Evolutionary conservation across 2,888 invertebrate genomes (phyloP).

Genomic region (Salpingus planirostris): DNA sequence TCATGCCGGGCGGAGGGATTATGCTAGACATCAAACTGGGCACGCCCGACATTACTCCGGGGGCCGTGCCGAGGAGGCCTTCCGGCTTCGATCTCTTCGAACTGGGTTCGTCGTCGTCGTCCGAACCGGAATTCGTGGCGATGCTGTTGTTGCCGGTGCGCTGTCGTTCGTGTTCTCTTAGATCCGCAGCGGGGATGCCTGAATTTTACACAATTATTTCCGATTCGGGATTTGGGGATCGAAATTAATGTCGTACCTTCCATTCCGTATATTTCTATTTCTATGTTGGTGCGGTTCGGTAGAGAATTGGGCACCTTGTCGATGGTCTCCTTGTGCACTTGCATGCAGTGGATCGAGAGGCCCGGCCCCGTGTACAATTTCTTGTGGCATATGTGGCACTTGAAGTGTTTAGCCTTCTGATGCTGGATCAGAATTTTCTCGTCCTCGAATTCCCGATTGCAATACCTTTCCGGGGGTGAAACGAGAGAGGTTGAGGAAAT

Average conservation of each 20-base stretch:
- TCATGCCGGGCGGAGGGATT: conserved; percentile 53
- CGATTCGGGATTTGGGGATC: too few relatives aligned
- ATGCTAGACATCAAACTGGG: conserved; percentile 58
- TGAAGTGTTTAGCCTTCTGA: conserved; percentile 99
- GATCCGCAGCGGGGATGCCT: conserved; percentile 84
- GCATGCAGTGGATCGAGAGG: conserved; percentile 98
- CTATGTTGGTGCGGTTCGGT: conserved; percentile 95
- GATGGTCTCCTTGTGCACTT: conserved; percentile 99
- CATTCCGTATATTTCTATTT: conserved; percentile 99
- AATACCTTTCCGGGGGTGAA: too few relatives aligned
- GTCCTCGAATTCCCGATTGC: conserved; percentile 99
- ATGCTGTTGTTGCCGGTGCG: conserved; percentile 49
- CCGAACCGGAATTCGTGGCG: conserved; percentile 54
- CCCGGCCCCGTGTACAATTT: conserved; percentile 98
- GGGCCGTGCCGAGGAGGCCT: conserved; percentile 57
- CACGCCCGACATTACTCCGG: conserved; percentile 49
- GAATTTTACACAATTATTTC: too few relatives aligned
- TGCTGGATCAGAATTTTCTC: conserved; percentile 99
- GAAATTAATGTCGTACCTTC: too few relatives aligned
- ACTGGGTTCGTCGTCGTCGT: conserved; percentile 76
- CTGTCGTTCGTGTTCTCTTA: conserved; percentile 88
- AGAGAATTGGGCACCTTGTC: conserved; percentile 99
- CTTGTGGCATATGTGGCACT: conserved; percentile 99
- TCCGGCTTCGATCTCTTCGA: conserved; percentile 65
- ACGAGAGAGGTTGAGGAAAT: conserved; percentile 50